Evolutionary conservation across 2,113 vertebrate species (phyloP).

Genomic region (Strigops habroptila): DNA sequence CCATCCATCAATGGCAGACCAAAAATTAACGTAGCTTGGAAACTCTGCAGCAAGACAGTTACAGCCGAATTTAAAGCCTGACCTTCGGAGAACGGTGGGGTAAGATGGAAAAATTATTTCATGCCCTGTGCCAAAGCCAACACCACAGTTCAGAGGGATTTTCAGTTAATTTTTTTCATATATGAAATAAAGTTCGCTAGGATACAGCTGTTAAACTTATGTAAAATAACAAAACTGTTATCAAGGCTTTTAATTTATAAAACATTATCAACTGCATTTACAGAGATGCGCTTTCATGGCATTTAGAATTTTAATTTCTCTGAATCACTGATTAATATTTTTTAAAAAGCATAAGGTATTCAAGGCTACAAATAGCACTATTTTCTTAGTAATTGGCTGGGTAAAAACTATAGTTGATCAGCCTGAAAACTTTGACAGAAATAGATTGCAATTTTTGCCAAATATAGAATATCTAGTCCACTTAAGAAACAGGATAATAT

Average conservation of each 20-base stretch:
- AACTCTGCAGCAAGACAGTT: conserved; percentile 75
- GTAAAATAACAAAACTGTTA: conserved; percentile 32
- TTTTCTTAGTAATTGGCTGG: background rate
- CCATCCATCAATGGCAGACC: conserved; percentile 81
- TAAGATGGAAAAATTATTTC: conserved; percentile 77
- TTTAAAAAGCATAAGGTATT: background rate
- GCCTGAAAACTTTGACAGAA: background rate
- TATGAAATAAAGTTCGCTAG: conserved; percentile 54
- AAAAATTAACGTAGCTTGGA: conserved; percentile 77
- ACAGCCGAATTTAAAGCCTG: conserved; percentile 78
- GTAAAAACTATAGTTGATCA: background rate
- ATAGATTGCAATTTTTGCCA: background rate
- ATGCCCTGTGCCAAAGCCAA: conserved; percentile 69
- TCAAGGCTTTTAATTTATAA: conserved; percentile 15
- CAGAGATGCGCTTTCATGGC: background rate
- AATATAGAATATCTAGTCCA: background rate
- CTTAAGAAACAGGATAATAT: background rate
- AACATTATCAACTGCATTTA: background rate
- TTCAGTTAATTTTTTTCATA: conserved; percentile 63
- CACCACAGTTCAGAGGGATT: conserved; percentile 70
- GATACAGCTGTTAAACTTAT: conserved; percentile 51
- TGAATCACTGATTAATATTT: background rate
- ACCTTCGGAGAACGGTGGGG: conserved; percentile 71
- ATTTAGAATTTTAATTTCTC: conserved; percentile 10
- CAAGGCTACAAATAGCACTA: background rate